Base-by-base conservation (phyloP, 2,113 vertebrate species). In the Alaudala cheleensis region DNA sequence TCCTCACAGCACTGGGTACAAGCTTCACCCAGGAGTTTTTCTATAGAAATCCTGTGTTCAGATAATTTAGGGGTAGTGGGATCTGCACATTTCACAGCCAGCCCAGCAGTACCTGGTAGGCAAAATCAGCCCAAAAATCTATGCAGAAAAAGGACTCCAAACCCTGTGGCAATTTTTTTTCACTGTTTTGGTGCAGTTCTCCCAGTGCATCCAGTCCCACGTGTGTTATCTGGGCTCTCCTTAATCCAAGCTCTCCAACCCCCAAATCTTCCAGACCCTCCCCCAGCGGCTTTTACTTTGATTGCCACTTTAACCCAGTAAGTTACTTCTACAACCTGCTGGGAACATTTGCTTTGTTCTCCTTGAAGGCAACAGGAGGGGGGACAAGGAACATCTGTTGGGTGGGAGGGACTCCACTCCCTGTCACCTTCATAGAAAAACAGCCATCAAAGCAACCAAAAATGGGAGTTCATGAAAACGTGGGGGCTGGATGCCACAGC, bases 151-250 rank as follows among this genome's bases (percentile, higher is more conserved):
- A 89, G 56, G 42, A 50, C 37, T 66, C 58, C 31, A 31, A 79
- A 58, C 51, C 45, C 66, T 1, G 2, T 19, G 66, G 37, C 51
- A 14, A 28, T 13, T 14, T 47, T 34, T 57, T 45, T 18, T 14
- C 47, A 10, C 17, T 16, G 29, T 61, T 91, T 86, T 74, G 1
- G 6, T 14, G 67, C 62, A 28, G 70, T 5, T 54, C 39, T 84
- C 65, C 50, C 7, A 1, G 69, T 62, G 70, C 19, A 50, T 42
- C 20, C 0, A 0, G 5, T 37, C 45, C 86, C 69, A 34, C 0
- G 1, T 0, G 4, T 2, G 15, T 74, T 53, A 25, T 12, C 12
- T 0, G 7, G 53, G 44, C 66, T 91, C 7, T 7, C 66, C 71
- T 78, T 21, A n/a, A 65, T 31, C 50, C 84, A 51, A 54, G 40